Base-by-base conservation (phyloP, 2,888 invertebrate species). In the Macrophya alboannulata region DNA sequence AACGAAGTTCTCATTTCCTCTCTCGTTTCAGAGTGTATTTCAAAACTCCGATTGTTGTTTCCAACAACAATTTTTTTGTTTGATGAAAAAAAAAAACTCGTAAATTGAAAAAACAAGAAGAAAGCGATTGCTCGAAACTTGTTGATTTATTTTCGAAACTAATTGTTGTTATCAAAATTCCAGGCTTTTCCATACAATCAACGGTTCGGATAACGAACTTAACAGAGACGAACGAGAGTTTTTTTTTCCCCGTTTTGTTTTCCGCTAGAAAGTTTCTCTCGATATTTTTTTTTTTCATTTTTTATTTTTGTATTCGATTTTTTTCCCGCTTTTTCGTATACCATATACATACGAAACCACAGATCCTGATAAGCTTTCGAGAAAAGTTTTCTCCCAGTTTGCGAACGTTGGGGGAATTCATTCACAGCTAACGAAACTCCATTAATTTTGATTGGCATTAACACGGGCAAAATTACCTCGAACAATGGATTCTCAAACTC, bases 31-130 rank as follows among this genome's bases (percentile, higher is more conserved):
- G 40, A 71, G 40, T 71, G 37, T 9, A 40, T 71, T 12, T 71
- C 71, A 40, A n/a, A 71, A 71, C 40, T 71, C 40, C n/a, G 71
- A 71, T 71, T 71, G 40, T 31, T n/a, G n/a, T 17, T 71, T 71
- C 0, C 0, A 17, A 40, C n/a, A 17, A n/a, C 40, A 6, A 40
- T 40, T 40, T 37, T 37, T 71, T 37, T 6, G 37, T 40, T 71
- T 43, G 0, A 17, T 62, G n/a, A 62, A 62, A 31, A 2, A 31
- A 31, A 31, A 31, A 31, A 31, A 31, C 3, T n/a, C n/a, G 3
- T 2, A 31, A 31, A 31, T 31, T 2, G 3, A 31, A 31, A 31
- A 31, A 31, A 31, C 31, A 31, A 31, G 1, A 31, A 31, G 3
- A 31, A 25, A 62, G 25, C 62, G n/a, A 6, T 55, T 25, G 62